Percentiles rank a stretch among this genome's conserved stretches.
phyloP scores from a whole-genome alignment of 2,113 vertebrate genomes.

The Embiotoca jacksoni region DNA sequence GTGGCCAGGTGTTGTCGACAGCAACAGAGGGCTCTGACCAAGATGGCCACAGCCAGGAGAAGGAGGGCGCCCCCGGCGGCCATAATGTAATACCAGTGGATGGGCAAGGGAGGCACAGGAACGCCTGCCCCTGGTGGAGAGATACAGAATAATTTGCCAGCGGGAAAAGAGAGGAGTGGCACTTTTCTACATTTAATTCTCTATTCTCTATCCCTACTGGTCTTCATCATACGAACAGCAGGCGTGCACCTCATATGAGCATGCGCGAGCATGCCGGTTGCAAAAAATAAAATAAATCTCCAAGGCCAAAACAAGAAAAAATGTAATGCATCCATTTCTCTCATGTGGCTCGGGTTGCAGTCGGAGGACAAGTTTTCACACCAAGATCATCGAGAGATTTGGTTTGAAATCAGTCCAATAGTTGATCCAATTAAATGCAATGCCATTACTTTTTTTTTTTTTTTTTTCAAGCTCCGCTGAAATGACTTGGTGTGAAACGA shows the following conservation, averaged over 20 bases:
- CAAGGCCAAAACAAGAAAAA: slow-evolving; percentile 61
- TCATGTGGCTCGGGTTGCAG: slow-evolving; percentile 60
- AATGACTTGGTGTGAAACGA: slow-evolving; percentile 77
- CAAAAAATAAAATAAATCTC: slow-evolving; percentile 66
- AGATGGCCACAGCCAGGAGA: slow-evolving; percentile 94
- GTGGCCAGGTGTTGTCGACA: slow-evolving; percentile 97
- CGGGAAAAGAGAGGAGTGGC: slow-evolving; percentile 80
- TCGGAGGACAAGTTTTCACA: slow-evolving; percentile 77
- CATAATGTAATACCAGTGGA: slow-evolving; percentile 99
- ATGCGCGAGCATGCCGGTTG: slow-evolving; percentile 82
- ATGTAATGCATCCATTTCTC: slow-evolving; percentile 69
- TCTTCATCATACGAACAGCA: slow-evolving; percentile 63
- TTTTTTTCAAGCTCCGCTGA: slow-evolving; percentile 34
- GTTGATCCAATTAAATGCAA: slow-evolving; percentile 51
- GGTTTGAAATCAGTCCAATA: slow-evolving; percentile 61
- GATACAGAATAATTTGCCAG: slow-evolving; percentile 95
- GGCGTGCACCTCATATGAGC: slow-evolving; percentile 76
- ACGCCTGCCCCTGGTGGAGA: slow-evolving; percentile 98
- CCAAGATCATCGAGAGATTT: slow-evolving; percentile 74
- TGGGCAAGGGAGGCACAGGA: slow-evolving; percentile 96
- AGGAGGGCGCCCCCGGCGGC: slow-evolving; percentile 95
- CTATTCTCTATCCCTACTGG: slow-evolving; percentile 39
- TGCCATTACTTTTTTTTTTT: slow-evolving; percentile 25
- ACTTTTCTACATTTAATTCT: slow-evolving; percentile 58
- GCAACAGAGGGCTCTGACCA: slow-evolving; percentile 97